Base-by-base conservation (phyloP, 1,140 invertebrate species). In the Rhynchophorus ferrugineus region DNA sequence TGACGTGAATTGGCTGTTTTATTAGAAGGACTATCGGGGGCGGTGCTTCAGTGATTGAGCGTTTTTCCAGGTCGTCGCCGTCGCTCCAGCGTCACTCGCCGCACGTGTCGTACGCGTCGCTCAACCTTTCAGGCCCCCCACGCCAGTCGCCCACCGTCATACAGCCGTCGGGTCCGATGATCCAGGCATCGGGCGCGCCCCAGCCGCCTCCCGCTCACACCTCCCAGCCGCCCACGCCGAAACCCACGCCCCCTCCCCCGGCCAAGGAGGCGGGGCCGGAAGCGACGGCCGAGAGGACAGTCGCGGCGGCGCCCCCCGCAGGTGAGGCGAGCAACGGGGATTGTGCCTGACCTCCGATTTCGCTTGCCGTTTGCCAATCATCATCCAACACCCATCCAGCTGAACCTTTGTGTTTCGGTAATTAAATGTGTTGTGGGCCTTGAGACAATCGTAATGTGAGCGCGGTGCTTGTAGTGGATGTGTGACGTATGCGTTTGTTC, bases 31-130 rank as follows among this genome's bases (percentile, higher is more conserved):
- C n/a, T n/a, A n/a, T n/a, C n/a, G n/a, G n/a, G n/a, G n/a, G n/a
- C n/a, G n/a, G n/a, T n/a, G n/a, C n/a, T n/a, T n/a, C n/a, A n/a
- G n/a, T n/a, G n/a, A n/a, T n/a, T n/a, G n/a, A n/a, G n/a, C n/a
- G n/a, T 49, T 33, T 11, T 53, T 19, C 3, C 14, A 53, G 50
- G 16, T 49, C 53, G 2, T 55, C 53, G 45, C 68, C 67, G 1
- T 65, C 59, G 13, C 41, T 67, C 8, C 67, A 69, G 51, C 38
- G 66, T 9, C 68, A 69, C 36, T 69, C 68, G 14, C 66, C 67
- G 7, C 48, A 57, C 44, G 53, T 59, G 9, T 42, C 60, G 35
- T 47, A 57, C 37, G 64, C 64, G 37, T 54, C 61, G 6, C 49
- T 68, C 11, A 69, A 65, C 41, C 46, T 68, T n/a, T 56, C 58